A percentile compares a stretch with the other conserved stretches of the same genome.
Evolutionary conservation across 2,797 vertebrate genomes (phyloP).

Genomic region (Mormyrus proboscirostris): DNA sequence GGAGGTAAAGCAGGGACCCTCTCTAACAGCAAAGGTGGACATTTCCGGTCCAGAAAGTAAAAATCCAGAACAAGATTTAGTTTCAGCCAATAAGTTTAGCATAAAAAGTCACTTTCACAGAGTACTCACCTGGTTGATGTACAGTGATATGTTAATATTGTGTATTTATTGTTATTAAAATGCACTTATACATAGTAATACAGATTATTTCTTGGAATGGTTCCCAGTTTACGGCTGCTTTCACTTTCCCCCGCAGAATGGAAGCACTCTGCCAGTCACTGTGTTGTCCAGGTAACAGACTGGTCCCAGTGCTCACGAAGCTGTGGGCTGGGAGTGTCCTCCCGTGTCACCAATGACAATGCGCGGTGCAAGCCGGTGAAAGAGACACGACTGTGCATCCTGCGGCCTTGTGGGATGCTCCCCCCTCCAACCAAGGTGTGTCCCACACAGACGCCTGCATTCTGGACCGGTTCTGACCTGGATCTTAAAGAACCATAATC

Average conservation of each 20-base stretch:
- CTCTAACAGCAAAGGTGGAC: background rate
- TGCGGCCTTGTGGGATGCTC: conserved; percentile 66
- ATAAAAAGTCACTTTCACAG: background rate
- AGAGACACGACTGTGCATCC: conserved; percentile 70
- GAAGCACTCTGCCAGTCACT: conserved; percentile 55
- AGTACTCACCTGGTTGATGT: background rate
- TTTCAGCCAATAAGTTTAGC: background rate
- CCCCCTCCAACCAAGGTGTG: conserved; percentile 64
- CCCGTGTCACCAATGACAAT: conserved; percentile 71
- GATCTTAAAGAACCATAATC: background rate
- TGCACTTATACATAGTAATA: background rate
- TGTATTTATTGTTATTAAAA: background rate
- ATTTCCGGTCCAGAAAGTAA: background rate
- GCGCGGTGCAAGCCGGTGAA: conserved; percentile 68
- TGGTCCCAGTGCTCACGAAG: conserved; percentile 75
- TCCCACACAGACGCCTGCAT: background rate
- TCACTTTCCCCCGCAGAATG: conserved; percentile 44
- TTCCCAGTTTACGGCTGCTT: background rate
- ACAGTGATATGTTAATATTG: background rate
- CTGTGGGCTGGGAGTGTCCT: conserved; percentile 74
- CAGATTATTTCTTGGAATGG: background rate
- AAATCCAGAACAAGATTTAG: background rate
- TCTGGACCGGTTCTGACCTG: background rate
- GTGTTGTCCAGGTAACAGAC: conserved; percentile 65
- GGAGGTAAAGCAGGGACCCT: conserved; percentile 43